Base-by-base conservation (phyloP, 2,888 invertebrate genomes). In the Harmothoe impar region DNA sequence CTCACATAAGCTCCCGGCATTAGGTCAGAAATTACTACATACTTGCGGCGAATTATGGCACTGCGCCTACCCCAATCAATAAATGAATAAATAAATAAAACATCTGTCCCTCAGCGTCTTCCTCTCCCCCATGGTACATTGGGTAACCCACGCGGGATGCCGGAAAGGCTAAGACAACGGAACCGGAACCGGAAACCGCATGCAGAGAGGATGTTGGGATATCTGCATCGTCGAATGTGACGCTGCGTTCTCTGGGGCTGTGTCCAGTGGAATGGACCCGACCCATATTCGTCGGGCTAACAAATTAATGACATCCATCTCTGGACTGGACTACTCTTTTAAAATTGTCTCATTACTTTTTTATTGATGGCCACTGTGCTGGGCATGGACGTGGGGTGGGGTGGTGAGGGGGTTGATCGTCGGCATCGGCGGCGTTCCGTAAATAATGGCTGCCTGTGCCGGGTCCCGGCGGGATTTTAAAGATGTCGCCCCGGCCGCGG, bases 271-370 rank as follows among this genome's bases (percentile, higher is more conserved):
- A 86, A 86, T 56, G 52, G n/a, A 54, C 29, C 17, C 33, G 0
- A 23, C 25, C 86, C 52, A 29, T 20, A 29, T 0, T 5, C 54
- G 25, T 86, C 35, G 31, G 20, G 25, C 86, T 86, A 52, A 81
- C 81, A 81, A 86, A 86, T 86, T 86, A 86, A 86, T 86, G 86
- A 25, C 31, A 31, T 52, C 86, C 56, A 86, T 86, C 86, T 86
- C 33, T 52, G 29, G 20, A n/a, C 54, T 17, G 20, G 86, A 54
- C 86, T 25, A 29, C 25, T 81, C 81, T 54, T 56, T 52, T 86
- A 20, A 54, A 86, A 54, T 56, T 86, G 86, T 86, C 81, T 86
- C 86, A 54, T 86, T 86, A 86, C n/a, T 86, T 56, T 86, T 86
- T 52, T 54, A 52, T 54, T 54, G 29, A 54, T 86, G 25, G 86